Percentiles rank a stretch among this genome's conserved stretches.
Conservation (phyloP, 2,797 vertebrate genomes). For the Peromyscus attwateri region DNA sequence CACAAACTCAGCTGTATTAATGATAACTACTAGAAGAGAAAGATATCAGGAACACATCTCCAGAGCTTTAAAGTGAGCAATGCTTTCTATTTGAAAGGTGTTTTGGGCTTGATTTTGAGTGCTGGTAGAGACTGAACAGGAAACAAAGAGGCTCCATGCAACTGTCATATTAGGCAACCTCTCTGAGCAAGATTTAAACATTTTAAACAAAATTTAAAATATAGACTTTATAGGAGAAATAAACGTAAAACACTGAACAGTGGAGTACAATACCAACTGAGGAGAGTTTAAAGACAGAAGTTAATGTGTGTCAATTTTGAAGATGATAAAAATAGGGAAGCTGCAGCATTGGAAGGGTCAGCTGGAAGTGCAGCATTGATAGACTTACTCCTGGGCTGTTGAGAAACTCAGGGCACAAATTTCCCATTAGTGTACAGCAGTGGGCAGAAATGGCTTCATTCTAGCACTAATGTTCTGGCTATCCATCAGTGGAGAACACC, state of each 20-base stretch:
- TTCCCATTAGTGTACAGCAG: neutral
- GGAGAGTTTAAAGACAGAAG: neutral
- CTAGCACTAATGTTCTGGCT: neutral
- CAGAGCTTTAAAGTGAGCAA: neutral
- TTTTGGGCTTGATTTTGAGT: neutral
- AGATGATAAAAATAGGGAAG: neutral
- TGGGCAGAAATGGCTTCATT: neutral
- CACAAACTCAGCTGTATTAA: fast-evolving
- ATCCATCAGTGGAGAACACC: neutral
- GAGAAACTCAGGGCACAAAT: neutral
- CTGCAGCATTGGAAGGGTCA: no score
- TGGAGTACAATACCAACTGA: neutral
- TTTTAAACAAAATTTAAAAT: neutral
- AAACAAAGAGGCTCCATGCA: neutral
- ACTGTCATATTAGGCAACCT: neutral
- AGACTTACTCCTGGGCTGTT: neutral
- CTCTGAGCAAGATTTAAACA: neutral
- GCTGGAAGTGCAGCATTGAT: neutral
- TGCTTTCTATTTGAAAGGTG: neutral
- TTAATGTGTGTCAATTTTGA: neutral
- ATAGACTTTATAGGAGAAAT: neutral
- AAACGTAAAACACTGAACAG: no score
- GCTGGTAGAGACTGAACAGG: neutral
- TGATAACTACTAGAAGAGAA: neutral
- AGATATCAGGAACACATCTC: neutral